Evolutionary conservation across 2,888 invertebrate genomes (phyloP).

Genomic region (Drosophila picticornis): DNA sequence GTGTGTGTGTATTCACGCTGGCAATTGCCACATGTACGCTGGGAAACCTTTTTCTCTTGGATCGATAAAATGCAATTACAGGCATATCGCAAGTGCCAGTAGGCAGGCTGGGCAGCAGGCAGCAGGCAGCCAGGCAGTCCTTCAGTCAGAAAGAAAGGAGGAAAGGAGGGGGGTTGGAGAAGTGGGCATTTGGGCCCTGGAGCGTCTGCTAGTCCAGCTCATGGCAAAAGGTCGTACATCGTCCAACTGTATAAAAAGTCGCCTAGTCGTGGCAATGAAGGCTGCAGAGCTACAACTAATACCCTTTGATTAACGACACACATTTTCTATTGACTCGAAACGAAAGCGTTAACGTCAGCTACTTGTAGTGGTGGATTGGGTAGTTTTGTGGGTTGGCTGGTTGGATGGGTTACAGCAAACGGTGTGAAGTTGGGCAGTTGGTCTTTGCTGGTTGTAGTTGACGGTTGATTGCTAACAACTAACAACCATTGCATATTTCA

Average conservation of each 20-base stretch:
- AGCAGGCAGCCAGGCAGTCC: conserved; percentile 3
- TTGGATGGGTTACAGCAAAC: conserved; percentile 13
- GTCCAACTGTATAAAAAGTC: conserved; percentile 74
- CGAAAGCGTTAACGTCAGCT: conserved; percentile 33
- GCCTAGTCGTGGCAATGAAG: conserved; percentile 65
- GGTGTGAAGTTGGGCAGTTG: conserved; percentile 75
- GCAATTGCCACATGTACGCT: conserved; percentile 74
- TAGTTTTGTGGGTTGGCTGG: conserved; percentile 1
- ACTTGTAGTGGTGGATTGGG: conserved; percentile 3
- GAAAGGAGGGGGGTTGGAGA: conserved; percentile 10
- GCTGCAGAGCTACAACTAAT: conserved; percentile 78
- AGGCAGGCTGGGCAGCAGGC: conserved; percentile 58
- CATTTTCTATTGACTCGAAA: conserved; percentile 79
- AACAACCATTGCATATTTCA: conserved; percentile 75
- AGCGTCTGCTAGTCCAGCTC: conserved; percentile 57
- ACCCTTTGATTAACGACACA: conserved; percentile 82
- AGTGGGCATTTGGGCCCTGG: conserved; percentile 21
- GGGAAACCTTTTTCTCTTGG: conserved; percentile 65
- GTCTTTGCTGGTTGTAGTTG: conserved; percentile 27
- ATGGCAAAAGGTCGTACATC: conserved; percentile 78
- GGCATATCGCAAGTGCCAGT: conserved; percentile 79
- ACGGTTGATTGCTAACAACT: conserved; percentile 30
- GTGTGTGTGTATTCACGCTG: conserved; percentile 50
- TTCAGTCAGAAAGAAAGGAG: too few species aligned
- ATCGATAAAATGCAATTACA: conserved; percentile 82